These are phyloP conservation scores for Hiodon tergisus DNA, from an alignment of 2,113 vertebrate species.

Conservation along the genomic window DNA sequence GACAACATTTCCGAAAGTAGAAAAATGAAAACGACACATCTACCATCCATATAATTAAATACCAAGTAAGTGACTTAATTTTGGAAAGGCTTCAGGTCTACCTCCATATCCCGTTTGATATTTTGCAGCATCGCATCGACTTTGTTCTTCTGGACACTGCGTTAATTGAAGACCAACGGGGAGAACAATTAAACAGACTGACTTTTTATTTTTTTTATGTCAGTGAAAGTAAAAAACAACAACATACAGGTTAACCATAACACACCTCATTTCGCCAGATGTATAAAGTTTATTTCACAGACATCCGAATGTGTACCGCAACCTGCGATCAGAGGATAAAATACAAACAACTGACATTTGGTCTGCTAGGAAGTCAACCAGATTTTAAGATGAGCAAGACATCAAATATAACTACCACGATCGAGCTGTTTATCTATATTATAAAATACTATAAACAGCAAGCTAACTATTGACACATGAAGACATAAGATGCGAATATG, in stretches of 20 bases:
- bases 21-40: no score
- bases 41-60: no score
- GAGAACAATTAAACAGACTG: not conserved
- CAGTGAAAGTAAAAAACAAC: not conserved
- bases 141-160: constrained; percentile 12
- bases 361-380: not conserved
- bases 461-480: no score
- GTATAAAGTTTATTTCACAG: not conserved
- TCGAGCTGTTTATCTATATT: no score
- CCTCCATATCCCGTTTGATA: constrained; percentile 3
- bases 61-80: no score
- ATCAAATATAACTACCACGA: no score
- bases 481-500: no score
- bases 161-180: no score
- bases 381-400: not conserved
- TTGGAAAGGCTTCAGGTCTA: not conserved
- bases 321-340: not conserved
- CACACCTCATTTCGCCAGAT: constrained; percentile 13
- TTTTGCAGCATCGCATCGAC: not conserved
- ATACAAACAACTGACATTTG: not conserved
- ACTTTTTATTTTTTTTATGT: no score
- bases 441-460: no score
- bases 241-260: not conserved
- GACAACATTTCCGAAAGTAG: no score
- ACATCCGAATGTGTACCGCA: not conserved